Conservation (phyloP, 2,113 vertebrate genomes). For the Cephalopterus ornatus region DNA sequence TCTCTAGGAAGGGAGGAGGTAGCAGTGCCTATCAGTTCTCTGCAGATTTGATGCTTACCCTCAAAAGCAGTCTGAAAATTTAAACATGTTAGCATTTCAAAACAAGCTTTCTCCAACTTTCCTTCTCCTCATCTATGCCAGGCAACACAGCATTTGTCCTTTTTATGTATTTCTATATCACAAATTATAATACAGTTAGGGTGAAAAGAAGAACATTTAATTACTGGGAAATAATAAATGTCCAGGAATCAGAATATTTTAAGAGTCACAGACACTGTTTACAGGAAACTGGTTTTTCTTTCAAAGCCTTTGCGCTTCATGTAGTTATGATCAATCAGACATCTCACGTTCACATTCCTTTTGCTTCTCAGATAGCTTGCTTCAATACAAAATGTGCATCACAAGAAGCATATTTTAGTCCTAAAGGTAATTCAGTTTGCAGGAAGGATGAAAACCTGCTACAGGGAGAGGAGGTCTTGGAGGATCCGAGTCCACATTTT, state of each 20-base stretch:
- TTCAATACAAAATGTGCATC: not conserved
- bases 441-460: not conserved
- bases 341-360: not conserved
- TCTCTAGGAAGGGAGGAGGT: not conserved
- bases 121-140: not conserved
- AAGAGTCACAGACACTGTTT: not conserved
- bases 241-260: not conserved
- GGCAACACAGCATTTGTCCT: not conserved
- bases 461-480: not conserved
- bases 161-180: not conserved
- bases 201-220: not conserved
- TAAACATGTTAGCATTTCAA: not conserved
- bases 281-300: not conserved
- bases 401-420: not conserved
- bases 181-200: not conserved
- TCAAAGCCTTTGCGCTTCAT: not conserved
- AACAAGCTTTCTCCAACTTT: not conserved
- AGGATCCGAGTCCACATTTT: not conserved
- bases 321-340: not conserved
- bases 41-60: not conserved
- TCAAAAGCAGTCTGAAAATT: not conserved
- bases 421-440: not conserved
- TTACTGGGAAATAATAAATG: not conserved
- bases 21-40: not conserved
- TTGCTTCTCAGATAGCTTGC: not conserved